Evolutionary conservation across 2,113 vertebrate species (phyloP), one percentile per base, ranked within the genome.

Genomic region (Andinoacara biseriatus): DNA sequence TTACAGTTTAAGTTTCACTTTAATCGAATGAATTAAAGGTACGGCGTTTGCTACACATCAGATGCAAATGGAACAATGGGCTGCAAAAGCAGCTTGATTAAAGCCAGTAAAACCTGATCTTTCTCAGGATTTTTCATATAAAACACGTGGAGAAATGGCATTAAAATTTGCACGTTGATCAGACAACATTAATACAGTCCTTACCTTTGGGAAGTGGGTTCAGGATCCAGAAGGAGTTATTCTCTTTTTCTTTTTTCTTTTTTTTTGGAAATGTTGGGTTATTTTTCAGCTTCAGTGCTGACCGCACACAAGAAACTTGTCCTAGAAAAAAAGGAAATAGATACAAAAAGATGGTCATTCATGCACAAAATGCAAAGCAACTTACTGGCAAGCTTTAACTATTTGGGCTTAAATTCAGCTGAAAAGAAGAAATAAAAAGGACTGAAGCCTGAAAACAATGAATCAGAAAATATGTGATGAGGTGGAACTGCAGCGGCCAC

Each of bases 1-100:
- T 43, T 43, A 35, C 33, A 0, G 0, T 43, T 8, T 65, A 35
- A n/a, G n/a, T n/a, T n/a, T n/a, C n/a, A n/a, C n/a, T n/a, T 65
- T 65, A 20, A 65, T 43, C 13, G 43, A 38, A 24, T 43, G 3
- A 67, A 67, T 40, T 26, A 67, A 46, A 20, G 43, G 24, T 49
- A 29, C 49, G 40, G 26, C 18, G 0, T 43, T 69, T 0, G 0
- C 29, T 69, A 11, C 3, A 20, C 63, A 29, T 7, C 15, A 11
- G 26, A 0, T 0, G 26, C 22, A 69, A 46, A 1, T 67, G 63
- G 7, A 65, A 67, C 38, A 67, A 26, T 46, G 22, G 62, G 38
- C 38, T 26, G 14, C 40, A 67, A 67, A 67, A 46, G 5, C 40
- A 18, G 15, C 40, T 4, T 49, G 40, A 49, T 69, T 69, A 49